Evolutionary conservation across 2,797 vertebrate genomes (phyloP).

Genomic region (Leptodactylus fallax): DNA sequence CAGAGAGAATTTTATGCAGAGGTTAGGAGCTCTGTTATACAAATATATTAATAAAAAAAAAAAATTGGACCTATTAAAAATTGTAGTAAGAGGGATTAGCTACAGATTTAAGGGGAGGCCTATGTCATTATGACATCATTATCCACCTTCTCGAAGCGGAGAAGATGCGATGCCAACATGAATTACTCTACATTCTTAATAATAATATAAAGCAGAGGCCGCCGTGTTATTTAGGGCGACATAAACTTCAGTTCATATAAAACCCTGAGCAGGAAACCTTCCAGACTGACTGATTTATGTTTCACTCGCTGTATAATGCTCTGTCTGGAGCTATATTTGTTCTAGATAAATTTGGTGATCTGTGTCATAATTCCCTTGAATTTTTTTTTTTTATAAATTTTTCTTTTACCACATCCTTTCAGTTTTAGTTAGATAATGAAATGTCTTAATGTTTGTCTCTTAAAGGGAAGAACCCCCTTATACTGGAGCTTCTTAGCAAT

Average conservation of each 20-base stretch:
- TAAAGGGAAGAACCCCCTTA: not conserved
- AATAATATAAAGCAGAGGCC: conserved; percentile 33
- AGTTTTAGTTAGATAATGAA: not conserved
- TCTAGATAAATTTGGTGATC: conserved; percentile 38
- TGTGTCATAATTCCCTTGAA: conserved; percentile 22
- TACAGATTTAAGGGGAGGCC: not conserved
- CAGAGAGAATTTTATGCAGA: too few relatives aligned
- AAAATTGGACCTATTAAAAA: too few relatives aligned
- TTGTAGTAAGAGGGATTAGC: not conserved
- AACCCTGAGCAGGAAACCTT: conserved; percentile 47
- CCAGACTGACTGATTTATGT: conserved; percentile 38
- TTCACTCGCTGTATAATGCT: conserved; percentile 42
- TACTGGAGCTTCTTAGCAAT: not conserved
- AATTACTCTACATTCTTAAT: conserved; percentile 8
- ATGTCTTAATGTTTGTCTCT: conserved; percentile 1
- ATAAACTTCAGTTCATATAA: conserved; percentile 25
- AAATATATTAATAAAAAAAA: not conserved
- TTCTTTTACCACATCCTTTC: conserved; percentile 30
- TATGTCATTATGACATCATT: not conserved
- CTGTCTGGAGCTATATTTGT: conserved; percentile 44
- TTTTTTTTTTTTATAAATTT: not conserved
- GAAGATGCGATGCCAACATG: conserved; percentile 24
- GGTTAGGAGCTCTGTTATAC: too few relatives aligned
- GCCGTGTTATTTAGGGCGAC: conserved; percentile 23
- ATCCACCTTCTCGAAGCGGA: not conserved